Conservation (phyloP, 2,888 invertebrate species). For the Pollenia angustigena region DNA sequence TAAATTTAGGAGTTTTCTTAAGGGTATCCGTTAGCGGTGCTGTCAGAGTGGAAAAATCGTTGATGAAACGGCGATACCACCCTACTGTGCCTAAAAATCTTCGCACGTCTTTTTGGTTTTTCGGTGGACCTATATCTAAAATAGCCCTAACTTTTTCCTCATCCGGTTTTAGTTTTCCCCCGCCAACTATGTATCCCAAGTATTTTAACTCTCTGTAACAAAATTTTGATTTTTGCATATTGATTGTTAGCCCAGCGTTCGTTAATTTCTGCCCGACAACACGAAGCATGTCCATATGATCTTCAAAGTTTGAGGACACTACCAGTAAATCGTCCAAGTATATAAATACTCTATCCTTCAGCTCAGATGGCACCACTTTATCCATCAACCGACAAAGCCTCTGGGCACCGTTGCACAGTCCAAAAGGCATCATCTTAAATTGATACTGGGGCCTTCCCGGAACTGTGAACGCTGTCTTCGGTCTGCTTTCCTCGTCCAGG, state of each 20-base stretch:
- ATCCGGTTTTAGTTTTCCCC: constrained; percentile 17
- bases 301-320: too few relatives aligned
- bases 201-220: constrained; percentile 19
- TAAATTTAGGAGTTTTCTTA: constrained; percentile 11
- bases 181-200: constrained; percentile 36
- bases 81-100: constrained; percentile 13
- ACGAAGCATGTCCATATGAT: too few relatives aligned
- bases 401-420: too few relatives aligned
- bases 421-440: too few relatives aligned
- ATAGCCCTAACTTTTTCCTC: background rate
- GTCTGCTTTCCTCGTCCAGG: too few relatives aligned
- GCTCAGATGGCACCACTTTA: too few relatives aligned
- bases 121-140: background rate
- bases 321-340: too few relatives aligned
- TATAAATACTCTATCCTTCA: too few relatives aligned
- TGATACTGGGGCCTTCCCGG: too few relatives aligned
- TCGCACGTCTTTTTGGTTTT: constrained; percentile 2
- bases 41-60: constrained; percentile 12
- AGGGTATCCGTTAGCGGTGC: constrained; percentile 26
- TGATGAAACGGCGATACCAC: constrained; percentile 37
- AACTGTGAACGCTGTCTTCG: too few relatives aligned
- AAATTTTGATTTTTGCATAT: constrained; percentile 41
- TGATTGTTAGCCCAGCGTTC: constrained; percentile 23
- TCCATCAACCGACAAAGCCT: too few relatives aligned
- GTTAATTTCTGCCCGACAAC: constrained; percentile 1